phyloP scores from a whole-genome alignment of 2,888 invertebrate species.

The Hirtodrosophila cameraria region DNA sequence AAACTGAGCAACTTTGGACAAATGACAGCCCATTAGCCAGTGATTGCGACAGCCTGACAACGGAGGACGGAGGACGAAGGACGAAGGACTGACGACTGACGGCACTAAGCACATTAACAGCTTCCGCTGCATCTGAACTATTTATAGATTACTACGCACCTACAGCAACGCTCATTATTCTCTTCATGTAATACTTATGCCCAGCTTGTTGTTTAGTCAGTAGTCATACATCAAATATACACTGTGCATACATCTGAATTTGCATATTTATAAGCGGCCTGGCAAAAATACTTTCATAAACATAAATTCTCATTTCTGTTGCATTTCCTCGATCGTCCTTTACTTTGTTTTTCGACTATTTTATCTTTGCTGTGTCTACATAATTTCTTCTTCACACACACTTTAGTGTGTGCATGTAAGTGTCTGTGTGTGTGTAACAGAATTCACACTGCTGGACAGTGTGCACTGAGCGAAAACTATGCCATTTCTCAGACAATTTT shows the following conservation, averaged over 20 bases:
- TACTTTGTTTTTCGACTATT: conserved; percentile 46
- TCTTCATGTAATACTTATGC: conserved; percentile 12
- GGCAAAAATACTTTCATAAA: conserved; percentile 64
- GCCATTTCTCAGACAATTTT: conserved; percentile 27
- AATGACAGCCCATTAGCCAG: conserved; percentile 70
- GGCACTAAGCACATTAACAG: conserved; percentile 74
- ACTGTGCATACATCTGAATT: conserved; percentile 25
- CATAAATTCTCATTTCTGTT: conserved; percentile 78
- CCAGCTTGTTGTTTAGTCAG: background rate
- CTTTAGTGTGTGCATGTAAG: conserved; percentile 11
- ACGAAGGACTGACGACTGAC: too few relatives aligned
- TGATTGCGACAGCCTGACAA: conserved; percentile 70
- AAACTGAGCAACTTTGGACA: conserved; percentile 37
- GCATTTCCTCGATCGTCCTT: conserved; percentile 71
- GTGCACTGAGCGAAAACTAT: conserved; percentile 44
- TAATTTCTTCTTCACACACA: conserved; percentile 58
- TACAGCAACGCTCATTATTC: conserved; percentile 42
- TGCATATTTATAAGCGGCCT: conserved; percentile 48
- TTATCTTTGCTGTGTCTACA: conserved; percentile 54
- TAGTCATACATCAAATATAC: conserved; percentile 39
- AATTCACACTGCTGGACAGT: conserved; percentile 4
- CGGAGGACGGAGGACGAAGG: too few relatives aligned
- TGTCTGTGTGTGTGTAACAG: conserved; percentile 11
- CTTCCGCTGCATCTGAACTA: conserved; percentile 57
- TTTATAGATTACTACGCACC: conserved; percentile 72